Evolutionary conservation across 2,888 invertebrate genomes (phyloP).

Genomic region (Eupithecia inturbata): DNA sequence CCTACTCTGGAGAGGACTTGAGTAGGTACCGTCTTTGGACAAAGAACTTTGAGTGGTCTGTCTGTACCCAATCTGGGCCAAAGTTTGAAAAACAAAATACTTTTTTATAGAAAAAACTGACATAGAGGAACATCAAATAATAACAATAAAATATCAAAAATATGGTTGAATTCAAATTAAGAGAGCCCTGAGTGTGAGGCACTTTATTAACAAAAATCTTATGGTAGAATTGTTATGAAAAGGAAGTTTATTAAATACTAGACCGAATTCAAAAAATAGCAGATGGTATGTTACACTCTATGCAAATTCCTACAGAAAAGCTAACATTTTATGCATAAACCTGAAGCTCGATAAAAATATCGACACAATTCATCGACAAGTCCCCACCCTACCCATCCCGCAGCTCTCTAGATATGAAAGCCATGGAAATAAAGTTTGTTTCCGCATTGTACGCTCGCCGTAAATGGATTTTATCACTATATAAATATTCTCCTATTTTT

Average conservation of each 20-base stretch:
- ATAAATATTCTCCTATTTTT: constrained; percentile 73
- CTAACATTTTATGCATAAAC: constrained; percentile 8
- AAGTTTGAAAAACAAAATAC: background rate
- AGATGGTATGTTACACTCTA: background rate
- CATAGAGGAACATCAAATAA: background rate
- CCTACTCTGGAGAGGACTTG: background rate
- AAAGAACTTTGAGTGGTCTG: background rate
- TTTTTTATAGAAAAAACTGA: background rate
- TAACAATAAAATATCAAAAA: background rate
- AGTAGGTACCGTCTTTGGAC: background rate
- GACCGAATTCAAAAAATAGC: background rate
- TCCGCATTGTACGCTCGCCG: constrained; percentile 74
- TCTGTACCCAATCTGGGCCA: background rate
- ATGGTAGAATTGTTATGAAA: background rate
- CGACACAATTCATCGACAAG: constrained; percentile 28
- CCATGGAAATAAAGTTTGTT: constrained; percentile 82
- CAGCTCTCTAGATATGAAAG: constrained; percentile 73
- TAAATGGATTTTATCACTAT: constrained; percentile 83
- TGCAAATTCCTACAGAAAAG: constrained; percentile 3
- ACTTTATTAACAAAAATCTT: too few relatives aligned
- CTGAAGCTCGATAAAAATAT: constrained; percentile 21
- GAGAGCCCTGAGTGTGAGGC: too few relatives aligned
- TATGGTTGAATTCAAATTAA: too few relatives aligned
- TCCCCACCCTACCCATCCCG: constrained; percentile 47
- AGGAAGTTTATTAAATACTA: background rate